These are phyloP conservation scores for Notarius lentiginosus DNA, from an alignment of 2,113 vertebrate species.

Conservation along the genomic window DNA sequence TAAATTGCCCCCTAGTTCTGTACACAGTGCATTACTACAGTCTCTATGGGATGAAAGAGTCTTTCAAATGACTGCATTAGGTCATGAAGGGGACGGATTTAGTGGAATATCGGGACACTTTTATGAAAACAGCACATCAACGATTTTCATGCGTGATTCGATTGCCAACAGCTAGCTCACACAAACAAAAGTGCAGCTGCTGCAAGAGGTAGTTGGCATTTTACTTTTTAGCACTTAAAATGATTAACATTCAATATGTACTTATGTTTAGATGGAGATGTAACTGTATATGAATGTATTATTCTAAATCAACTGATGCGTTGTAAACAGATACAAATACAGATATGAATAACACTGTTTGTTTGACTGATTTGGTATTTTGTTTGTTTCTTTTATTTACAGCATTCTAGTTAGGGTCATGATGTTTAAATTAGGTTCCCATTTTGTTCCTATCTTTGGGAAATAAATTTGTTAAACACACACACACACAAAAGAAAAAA, in stretches of 20 bases:
- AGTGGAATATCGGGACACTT: constrained; percentile 8
- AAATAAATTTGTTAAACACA: background rate
- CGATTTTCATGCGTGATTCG: background rate
- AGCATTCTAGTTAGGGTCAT: background rate
- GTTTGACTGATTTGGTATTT: background rate
- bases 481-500: background rate
- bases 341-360: background rate
- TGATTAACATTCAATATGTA: background rate
- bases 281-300: background rate
- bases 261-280: background rate
- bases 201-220: background rate
- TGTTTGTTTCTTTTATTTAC: background rate
- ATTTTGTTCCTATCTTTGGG: background rate
- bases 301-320: background rate
- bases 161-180: background rate
- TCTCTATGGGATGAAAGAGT: background rate
- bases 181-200: background rate
- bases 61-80: constrained; percentile 22
- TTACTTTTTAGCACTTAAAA: background rate
- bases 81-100: background rate
- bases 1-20: constrained; percentile 4
- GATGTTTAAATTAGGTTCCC: background rate
- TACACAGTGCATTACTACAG: constrained; percentile 4
- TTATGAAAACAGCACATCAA: background rate
- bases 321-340: background rate